Evolutionary conservation across 1,140 invertebrate species (phyloP).

Genomic region (Forficula auricularia): DNA sequence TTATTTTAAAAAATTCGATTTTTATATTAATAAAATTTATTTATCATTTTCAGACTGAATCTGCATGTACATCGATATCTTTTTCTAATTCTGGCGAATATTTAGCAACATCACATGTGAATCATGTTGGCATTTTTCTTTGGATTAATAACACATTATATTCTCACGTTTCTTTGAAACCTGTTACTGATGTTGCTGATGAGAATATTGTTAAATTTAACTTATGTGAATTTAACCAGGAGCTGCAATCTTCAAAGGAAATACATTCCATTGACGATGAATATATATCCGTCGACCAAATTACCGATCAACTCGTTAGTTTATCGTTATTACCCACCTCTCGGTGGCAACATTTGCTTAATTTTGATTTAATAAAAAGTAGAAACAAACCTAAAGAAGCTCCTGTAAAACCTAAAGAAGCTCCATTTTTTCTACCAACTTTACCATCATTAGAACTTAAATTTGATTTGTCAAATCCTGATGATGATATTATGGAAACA

Average conservation of each 20-base stretch:
- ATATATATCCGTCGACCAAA: constrained; percentile 55
- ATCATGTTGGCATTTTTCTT: constrained; percentile 75
- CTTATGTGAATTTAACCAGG: constrained; percentile 32
- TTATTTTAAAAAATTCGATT: no score
- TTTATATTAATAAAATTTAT: no score
- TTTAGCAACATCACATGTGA: constrained; percentile 73
- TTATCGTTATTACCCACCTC: constrained; percentile 69
- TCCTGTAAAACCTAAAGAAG: constrained; percentile 59
- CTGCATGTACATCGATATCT: constrained; percentile 61
- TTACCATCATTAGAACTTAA: constrained; percentile 62
- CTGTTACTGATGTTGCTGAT: constrained; percentile 39
- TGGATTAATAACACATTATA: constrained; percentile 87
- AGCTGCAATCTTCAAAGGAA: constrained; percentile 20
- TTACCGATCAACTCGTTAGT: constrained; percentile 65
- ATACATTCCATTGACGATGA: constrained; percentile 22
- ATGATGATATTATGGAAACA: background rate
- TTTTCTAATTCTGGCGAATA: constrained; percentile 85
- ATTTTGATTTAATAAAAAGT: constrained; percentile 75
- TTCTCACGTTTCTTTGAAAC: constrained; percentile 55
- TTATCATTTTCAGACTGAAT: constrained; percentile 34
- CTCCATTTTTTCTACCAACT: constrained; percentile 91
- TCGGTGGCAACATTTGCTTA: constrained; percentile 82
- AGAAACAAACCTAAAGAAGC: constrained; percentile 81
- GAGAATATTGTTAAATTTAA: constrained; percentile 33
- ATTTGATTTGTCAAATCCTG: constrained; percentile 51